These are phyloP conservation scores for Sylvia atricapilla DNA, from an alignment of 2,113 vertebrate genomes.

Conservation along the genomic window DNA sequence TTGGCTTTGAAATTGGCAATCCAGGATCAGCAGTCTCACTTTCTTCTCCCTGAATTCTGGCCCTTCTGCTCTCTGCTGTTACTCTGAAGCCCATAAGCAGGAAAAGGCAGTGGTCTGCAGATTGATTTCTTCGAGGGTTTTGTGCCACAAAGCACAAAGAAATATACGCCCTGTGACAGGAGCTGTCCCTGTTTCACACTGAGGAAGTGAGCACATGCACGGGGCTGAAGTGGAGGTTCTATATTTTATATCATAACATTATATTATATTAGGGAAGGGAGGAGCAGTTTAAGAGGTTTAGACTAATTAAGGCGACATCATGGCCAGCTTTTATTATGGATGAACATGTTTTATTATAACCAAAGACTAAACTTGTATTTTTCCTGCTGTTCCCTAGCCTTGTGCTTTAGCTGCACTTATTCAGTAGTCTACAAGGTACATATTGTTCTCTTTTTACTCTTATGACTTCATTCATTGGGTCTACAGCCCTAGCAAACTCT, in stretches of 20 bases:
- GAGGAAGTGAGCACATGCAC: neutral
- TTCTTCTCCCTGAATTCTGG: neutral
- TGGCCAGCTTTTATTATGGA: neutral
- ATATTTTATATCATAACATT: neutral
- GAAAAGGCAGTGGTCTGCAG: neutral
- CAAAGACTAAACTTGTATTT: neutral
- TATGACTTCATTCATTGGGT: neutral
- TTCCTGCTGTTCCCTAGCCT: neutral
- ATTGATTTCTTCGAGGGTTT: neutral
- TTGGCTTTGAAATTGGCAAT: neutral
- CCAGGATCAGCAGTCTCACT: accelerated
- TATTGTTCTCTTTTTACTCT: neutral
- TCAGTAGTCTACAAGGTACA: neutral
- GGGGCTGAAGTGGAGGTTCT: neutral
- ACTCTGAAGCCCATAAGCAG: accelerated
- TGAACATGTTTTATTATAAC: neutral
- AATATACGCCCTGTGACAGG: neutral
- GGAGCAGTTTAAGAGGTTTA: neutral
- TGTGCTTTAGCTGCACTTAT: neutral
- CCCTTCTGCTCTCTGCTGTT: neutral
- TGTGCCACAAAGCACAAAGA: neutral
- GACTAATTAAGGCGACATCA: neutral
- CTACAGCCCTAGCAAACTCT: neutral
- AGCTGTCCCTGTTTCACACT: neutral
- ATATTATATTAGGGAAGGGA: neutral